Evolutionary conservation across 2,113 vertebrate species (phyloP), one percentile per base, ranked within the genome.

Genomic region (Brachyistius frenatus): DNA sequence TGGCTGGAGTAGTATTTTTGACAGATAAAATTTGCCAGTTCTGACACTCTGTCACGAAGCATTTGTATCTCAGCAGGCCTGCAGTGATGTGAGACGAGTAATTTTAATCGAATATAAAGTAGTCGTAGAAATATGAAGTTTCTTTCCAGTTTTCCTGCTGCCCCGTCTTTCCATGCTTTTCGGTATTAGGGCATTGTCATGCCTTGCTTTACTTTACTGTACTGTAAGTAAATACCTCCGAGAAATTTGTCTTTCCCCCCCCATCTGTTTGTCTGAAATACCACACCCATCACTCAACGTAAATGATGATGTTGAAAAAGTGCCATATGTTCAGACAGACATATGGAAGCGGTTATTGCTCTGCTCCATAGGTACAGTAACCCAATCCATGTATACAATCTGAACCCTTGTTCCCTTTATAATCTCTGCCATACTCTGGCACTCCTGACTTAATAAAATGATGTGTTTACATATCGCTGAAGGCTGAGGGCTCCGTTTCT

Each of bases 291-390:
- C 86, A 80, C 76, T 90, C 91, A 91, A 0, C 31, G 9, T 76
- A 89, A 90, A 89, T 84, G 89, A 88, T 83, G 79, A 85, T 76
- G 78, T 78, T 84, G 76, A 89, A 84, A 83, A 86, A 49, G 66
- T 33, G 39, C 53, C 76, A 74, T 77, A 68, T 72, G 68, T 78
- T 84, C 82, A 68, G 74, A 80, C 70, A 78, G 82, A 16, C 91
- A 93, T 90, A 87, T 94, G 91, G 90, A 92, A 94, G 55, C 39
- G 35, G 81, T 93, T 93, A 93, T 84, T 85, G 66, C 81, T 70
- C 65, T 15, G 30, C 80, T 88, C 54, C 71, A 69, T 71, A 86
- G 90, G 86, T 90, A 86, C 87, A 89, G 92, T 92, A 94, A 94
- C 84, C 77, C 66, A 81, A 88, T 88, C 87, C 90, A 81, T 84